Conservation (phyloP, 2,113 vertebrate genomes). For the Hippocampus barbouri region DNA sequence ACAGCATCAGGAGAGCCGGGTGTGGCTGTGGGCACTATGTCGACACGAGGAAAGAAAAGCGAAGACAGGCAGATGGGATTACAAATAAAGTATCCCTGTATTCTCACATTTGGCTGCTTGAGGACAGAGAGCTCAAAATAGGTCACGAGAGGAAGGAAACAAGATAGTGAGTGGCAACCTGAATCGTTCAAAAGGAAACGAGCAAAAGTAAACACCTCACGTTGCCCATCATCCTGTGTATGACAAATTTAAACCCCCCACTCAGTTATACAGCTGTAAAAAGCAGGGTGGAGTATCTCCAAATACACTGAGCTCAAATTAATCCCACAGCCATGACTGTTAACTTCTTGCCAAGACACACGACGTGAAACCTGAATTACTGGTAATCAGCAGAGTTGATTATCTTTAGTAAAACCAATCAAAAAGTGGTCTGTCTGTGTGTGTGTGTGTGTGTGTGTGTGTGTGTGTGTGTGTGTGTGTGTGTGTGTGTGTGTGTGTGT, state of each 20-base stretch:
- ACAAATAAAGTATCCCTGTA: not conserved
- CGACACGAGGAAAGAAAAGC: conserved; percentile 1
- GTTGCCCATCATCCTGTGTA: conserved; percentile 26
- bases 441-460: not conserved
- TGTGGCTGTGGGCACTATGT: conserved; percentile 86
- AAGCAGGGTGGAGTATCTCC: conserved; percentile 1
- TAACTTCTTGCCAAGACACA: not conserved
- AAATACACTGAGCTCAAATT: conserved; percentile 21
- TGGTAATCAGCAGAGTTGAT: conserved; percentile 39
- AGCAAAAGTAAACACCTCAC: conserved; percentile 19
- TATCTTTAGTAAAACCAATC: conserved; percentile 13
- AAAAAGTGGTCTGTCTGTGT: not conserved
- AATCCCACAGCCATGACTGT: conserved; percentile 13
- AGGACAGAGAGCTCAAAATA: conserved; percentile 3
- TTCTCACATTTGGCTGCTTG: not conserved
- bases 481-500: not conserved
- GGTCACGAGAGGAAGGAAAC: conserved; percentile 34
- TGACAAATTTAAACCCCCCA: conserved; percentile 1
- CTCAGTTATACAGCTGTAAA: not conserved
- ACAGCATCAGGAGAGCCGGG: conserved; percentile 91
- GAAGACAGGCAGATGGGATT: conserved; percentile 6
- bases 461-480: not conserved
- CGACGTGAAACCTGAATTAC: conserved; percentile 22
- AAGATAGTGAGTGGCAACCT: conserved; percentile 27
- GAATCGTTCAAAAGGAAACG: conserved; percentile 16